A percentile compares a stretch with the other conserved stretches of the same genome.
Conservation (phyloP, 2,797 vertebrate genomes). For the Anniella stebbinsi region DNA sequence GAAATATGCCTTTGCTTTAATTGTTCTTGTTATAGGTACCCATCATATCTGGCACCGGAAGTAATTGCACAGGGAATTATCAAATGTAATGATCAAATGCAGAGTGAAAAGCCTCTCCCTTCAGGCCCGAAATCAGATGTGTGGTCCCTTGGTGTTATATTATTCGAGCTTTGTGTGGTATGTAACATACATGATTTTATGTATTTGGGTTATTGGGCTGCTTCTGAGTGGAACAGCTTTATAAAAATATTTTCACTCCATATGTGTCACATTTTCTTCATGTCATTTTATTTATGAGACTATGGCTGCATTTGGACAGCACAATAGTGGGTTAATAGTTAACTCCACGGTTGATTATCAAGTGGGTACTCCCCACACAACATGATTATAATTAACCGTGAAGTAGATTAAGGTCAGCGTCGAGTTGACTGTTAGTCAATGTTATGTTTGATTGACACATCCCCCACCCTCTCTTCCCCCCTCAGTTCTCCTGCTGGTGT, state of each 20-base stretch:
- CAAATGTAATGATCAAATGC: slow-evolving; percentile 84
- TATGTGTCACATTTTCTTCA: background rate
- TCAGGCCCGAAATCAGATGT: slow-evolving; percentile 96
- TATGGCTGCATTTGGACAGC: too few relatives aligned
- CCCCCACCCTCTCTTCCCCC: too few relatives aligned
- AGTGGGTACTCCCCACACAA: too few relatives aligned
- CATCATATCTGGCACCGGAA: slow-evolving; percentile 96
- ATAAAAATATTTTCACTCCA: slow-evolving; percentile 37
- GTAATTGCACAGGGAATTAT: slow-evolving; percentile 92
- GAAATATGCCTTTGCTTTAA: background rate
- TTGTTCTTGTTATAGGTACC: slow-evolving; percentile 83
- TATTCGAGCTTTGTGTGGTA: slow-evolving; percentile 96
- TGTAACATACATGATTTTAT: slow-evolving; percentile 68
- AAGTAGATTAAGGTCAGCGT: too few relatives aligned
- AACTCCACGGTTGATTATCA: too few relatives aligned
- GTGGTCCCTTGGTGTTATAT: slow-evolving; percentile 95
- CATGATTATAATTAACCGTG: too few relatives aligned
- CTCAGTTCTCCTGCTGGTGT: too few relatives aligned
- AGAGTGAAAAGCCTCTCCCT: slow-evolving; percentile 84
- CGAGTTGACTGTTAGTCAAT: too few relatives aligned
- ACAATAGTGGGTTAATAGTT: too few relatives aligned
- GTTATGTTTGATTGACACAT: too few relatives aligned
- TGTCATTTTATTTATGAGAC: background rate
- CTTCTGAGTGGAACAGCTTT: slow-evolving; percentile 15
- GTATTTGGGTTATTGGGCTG: background rate